Base-by-base conservation (phyloP, 2,888 invertebrate species). In the Lasius platythorax region DNA sequence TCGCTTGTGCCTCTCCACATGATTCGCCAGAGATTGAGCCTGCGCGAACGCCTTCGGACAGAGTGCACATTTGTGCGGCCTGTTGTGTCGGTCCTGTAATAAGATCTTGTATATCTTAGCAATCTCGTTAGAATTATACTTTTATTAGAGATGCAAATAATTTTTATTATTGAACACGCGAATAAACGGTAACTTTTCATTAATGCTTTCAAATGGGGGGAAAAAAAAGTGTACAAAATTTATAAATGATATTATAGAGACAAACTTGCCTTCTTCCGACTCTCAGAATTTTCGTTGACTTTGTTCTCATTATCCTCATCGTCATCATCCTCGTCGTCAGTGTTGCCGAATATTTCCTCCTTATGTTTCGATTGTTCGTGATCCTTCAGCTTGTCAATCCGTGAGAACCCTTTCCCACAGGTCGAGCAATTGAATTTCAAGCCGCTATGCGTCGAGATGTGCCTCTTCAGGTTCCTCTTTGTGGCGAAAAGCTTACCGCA, bases 31-130 rank as follows among this genome's bases (percentile, higher is more conserved):
- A 1, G 94, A 94, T 82, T 93, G 94, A 37, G 91, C 88, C 63
- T 94, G 94, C 0, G 93, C 94, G 83, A 94, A 94, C 8, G 94
- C 93, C 66, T 94, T 94, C 0, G 94, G 93, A 83, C 94, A 94
- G 68, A 94, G 79, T 5, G 90, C 84, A 83, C 94, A 94, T 67
- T 93, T 92, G 67, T 94, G 91, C 30, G 94, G 94, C 75, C 94
- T 89, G 63, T 90, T 92, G 46, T 91, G 89, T 82, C 93, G 93
- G 12, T 92, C 93, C 94, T 94, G 86, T 63, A 91, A 91, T 0
- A 23, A 61, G 11, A 46, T 18, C 23, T 37, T 37, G 4, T 5
- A 37, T 23, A 23, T 23, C 23, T 4, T 46, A 18, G 37, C 0
- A 79, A 61, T 40, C 0, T 11, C 1, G 3, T 67, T 78, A 18